Evolutionary conservation across 2,888 invertebrate genomes (phyloP).

Genomic region (Yponomeuta cagnagella): DNA sequence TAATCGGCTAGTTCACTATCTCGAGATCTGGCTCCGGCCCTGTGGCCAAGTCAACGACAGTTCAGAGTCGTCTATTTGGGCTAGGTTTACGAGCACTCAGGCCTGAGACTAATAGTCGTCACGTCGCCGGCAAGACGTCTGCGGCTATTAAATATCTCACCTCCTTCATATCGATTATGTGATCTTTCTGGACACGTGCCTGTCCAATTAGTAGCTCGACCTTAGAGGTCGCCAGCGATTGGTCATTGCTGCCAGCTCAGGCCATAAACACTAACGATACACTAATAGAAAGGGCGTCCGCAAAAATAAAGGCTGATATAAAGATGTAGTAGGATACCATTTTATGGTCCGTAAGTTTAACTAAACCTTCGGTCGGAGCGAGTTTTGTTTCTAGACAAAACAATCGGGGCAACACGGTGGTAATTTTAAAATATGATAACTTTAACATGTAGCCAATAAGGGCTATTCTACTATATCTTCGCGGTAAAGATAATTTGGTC

Average conservation of each 20-base stretch:
- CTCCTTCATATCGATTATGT: no score
- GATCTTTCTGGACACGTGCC: no score
- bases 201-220: no score
- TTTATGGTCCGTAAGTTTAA: background rate
- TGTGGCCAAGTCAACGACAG: no score
- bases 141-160: no score
- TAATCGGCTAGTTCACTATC: no score
- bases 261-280: background rate
- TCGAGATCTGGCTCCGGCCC: no score
- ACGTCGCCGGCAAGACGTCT: no score
- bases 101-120: no score
- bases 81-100: no score
- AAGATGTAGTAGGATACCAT: background rate
- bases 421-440: background rate
- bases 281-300: background rate
- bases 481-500: background rate
- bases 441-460: background rate
- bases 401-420: background rate
- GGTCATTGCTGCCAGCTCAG: background rate
- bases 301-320: background rate
- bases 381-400: background rate
- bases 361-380: background rate
- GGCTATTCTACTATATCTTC: background rate
- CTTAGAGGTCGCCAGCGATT: no score
- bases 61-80: no score